These are phyloP conservation scores for Aproaerema taeniolella DNA, from an alignment of 2,888 invertebrate species.

Conservation along the genomic window DNA sequence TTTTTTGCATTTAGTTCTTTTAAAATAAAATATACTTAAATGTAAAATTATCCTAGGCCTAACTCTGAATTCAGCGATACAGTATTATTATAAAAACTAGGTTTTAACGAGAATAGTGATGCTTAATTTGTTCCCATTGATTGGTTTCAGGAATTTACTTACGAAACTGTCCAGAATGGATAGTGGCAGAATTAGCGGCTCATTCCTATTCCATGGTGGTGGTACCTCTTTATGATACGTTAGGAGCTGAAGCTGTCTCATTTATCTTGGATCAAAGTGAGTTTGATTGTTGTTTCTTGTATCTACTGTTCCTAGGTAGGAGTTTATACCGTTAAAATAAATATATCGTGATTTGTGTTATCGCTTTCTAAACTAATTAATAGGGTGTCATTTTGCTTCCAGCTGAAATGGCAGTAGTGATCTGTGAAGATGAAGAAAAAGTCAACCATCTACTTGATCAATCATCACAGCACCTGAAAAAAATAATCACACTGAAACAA, in stretches of 20 bases:
- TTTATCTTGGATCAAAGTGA: slow-evolving; percentile 90
- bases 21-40: too few relatives aligned
- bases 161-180: slow-evolving; percentile 98
- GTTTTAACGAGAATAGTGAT: too few relatives aligned
- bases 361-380: not conserved
- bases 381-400: not conserved
- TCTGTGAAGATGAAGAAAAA: not conserved
- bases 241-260: slow-evolving; percentile 95
- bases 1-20: too few relatives aligned
- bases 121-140: too few relatives aligned
- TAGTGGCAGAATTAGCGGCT: slow-evolving; percentile 93
- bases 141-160: slow-evolving; percentile 87
- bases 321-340: too few relatives aligned
- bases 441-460: not conserved
- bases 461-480: not conserved
- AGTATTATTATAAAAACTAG: too few relatives aligned
- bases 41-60: too few relatives aligned
- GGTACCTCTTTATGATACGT: slow-evolving; percentile 76
- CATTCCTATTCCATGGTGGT: slow-evolving; percentile 96
- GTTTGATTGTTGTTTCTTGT: too few relatives aligned
- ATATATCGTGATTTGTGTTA: too few relatives aligned
- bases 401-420: not conserved
- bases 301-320: too few relatives aligned
- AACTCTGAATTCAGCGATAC: too few relatives aligned
- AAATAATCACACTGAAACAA: not conserved